Percentiles rank a stretch among this genome's conserved stretches.
Evolutionary conservation across 2,113 vertebrate genomes (phyloP).

Genomic region (Pelobates fuscus): DNA sequence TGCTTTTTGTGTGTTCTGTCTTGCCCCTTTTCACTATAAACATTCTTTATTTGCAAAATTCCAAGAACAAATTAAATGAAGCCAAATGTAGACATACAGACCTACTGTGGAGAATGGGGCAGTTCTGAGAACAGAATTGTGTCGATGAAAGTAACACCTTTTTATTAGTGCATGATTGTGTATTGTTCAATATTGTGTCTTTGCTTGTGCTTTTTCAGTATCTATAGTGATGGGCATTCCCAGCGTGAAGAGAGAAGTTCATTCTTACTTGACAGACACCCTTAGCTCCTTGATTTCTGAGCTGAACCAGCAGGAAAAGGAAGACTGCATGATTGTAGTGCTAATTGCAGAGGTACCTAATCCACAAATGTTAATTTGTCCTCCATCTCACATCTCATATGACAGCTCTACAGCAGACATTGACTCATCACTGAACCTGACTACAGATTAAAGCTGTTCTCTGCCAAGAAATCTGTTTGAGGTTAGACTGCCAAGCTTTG

Average conservation of each 20-base stretch:
- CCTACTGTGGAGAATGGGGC: no score
- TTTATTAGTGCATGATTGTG: no score
- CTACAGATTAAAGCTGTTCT: background rate
- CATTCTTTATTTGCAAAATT: no score
- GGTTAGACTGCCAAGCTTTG: constrained; percentile 4
- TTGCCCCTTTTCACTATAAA: no score
- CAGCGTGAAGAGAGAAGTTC: constrained; percentile 94
- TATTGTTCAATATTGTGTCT: no score
- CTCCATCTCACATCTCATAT: background rate
- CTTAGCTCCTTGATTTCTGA: constrained; percentile 94
- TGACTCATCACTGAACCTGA: constrained; percentile 36
- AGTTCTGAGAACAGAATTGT: no score
- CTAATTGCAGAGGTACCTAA: constrained; percentile 87
- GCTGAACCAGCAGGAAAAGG: constrained; percentile 87
- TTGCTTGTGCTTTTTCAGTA: constrained; percentile 66
- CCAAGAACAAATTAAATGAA: no score
- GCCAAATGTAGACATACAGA: no score
- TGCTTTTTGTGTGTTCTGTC: no score
- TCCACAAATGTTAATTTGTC: background rate
- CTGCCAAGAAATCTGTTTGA: background rate
- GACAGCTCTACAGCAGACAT: background rate
- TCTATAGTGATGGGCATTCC: constrained; percentile 97
- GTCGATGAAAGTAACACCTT: no score
- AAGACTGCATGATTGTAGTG: constrained; percentile 94
- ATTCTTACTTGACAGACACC: constrained; percentile 94